phyloP scores from a whole-genome alignment of 2,113 vertebrate species.

The Empidonax alnorum region DNA sequence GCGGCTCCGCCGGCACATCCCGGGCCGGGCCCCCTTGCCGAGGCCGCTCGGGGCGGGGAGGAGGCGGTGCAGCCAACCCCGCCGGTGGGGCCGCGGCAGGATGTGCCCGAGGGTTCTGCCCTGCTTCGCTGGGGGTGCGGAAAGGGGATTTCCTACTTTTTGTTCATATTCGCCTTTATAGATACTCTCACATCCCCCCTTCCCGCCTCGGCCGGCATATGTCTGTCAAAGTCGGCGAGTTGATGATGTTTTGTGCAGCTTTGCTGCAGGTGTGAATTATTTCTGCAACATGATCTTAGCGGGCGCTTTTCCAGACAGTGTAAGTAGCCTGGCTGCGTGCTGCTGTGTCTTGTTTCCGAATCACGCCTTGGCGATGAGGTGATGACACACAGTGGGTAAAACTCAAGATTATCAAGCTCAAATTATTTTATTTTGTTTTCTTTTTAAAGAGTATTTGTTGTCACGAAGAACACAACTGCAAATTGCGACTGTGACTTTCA shows the following conservation, averaged over 20 bases:
- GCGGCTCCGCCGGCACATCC: too few species aligned
- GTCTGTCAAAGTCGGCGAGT: background rate
- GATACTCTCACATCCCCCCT: background rate
- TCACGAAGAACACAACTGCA: background rate
- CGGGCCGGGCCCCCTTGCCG: background rate
- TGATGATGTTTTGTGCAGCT: background rate
- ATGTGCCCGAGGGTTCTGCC: rapidly evolving
- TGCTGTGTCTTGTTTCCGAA: background rate
- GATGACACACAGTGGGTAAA: background rate
- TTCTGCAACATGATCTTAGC: background rate
- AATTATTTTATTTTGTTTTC: background rate
- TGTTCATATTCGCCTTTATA: rapidly evolving
- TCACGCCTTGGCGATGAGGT: background rate
- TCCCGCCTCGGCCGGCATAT: background rate
- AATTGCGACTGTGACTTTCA: rapidly evolving
- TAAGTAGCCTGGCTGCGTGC: background rate
- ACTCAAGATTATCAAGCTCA: background rate
- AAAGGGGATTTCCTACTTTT: background rate
- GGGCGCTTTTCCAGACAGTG: background rate
- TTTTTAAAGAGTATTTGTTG: background rate
- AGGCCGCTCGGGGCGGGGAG: background rate
- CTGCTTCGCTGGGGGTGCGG: rapidly evolving
- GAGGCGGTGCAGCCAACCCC: background rate
- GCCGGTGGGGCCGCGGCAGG: background rate
- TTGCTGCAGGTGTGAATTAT: conserved; percentile 32